These are phyloP conservation scores for Monarcha castaneiventris DNA, from an alignment of 2,113 vertebrate genomes.

Conservation along the genomic window DNA sequence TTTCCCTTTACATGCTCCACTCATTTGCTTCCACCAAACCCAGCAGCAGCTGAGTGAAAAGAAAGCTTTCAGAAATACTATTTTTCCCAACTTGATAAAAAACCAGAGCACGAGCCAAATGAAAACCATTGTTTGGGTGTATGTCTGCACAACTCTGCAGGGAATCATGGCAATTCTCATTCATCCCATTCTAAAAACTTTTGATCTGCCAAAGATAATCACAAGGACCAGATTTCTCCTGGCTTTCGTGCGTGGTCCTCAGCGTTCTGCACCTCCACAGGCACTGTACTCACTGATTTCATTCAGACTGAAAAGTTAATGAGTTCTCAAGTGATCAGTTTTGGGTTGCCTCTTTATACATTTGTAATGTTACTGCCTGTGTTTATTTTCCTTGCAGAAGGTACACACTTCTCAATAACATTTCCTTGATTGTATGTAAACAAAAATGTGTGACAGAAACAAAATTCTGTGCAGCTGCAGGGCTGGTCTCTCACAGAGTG, in stretches of 20 bases:
- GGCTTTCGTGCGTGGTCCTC: not conserved
- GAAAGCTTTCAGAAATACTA: not conserved
- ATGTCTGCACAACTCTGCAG: not conserved
- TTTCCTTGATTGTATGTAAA: not conserved
- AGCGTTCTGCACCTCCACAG: not conserved
- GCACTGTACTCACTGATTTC: not conserved
- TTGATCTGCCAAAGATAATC: not conserved
- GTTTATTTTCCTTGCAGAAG: not conserved
- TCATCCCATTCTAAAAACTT: not conserved
- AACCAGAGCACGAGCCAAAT: not conserved
- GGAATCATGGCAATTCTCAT: not conserved
- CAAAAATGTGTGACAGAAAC: not conserved
- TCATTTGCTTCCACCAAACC: not conserved
- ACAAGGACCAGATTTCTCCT: not conserved
- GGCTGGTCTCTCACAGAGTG: not conserved
- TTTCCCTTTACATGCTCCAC: not conserved
- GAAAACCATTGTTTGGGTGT: constrained; percentile 24
- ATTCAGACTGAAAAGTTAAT: not conserved
- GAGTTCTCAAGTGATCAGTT: not conserved
- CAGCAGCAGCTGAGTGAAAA: not conserved
- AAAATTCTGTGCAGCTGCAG: not conserved
- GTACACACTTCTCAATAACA: not conserved
- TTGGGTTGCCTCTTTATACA: not conserved
- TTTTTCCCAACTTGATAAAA: not conserved
- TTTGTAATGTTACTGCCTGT: not conserved